Evolutionary conservation across 1,140 invertebrate species (phyloP).

Genomic region (Campodea augens): DNA sequence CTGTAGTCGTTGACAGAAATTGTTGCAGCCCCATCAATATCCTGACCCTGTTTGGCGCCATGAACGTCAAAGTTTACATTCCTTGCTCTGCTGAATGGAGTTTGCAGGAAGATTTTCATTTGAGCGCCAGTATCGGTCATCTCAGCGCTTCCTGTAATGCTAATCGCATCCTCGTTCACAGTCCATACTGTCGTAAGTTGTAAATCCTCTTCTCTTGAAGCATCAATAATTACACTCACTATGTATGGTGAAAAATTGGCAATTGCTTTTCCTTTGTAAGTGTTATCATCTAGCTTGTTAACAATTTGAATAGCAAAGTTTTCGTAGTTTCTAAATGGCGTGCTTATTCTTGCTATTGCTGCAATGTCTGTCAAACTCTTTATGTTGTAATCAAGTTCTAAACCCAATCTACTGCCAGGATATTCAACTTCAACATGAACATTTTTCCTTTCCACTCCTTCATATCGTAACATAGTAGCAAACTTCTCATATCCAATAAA

Average conservation of each 20-base stretch:
- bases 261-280: constrained; percentile 13
- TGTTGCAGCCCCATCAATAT: constrained; percentile 14
- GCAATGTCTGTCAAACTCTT: constrained; percentile 13
- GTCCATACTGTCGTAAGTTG: constrained; percentile 11
- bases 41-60: constrained; percentile 12
- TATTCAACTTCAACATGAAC: constrained; percentile 15
- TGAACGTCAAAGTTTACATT: constrained; percentile 13
- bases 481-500: constrained; percentile 14
- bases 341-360: constrained; percentile 11
- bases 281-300: constrained; percentile 9
- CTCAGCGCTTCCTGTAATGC: constrained; percentile 4
- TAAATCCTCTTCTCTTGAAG: constrained; percentile 5
- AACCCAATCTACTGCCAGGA: constrained; percentile 11
- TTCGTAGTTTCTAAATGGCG: constrained; percentile 10
- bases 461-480: constrained; percentile 10
- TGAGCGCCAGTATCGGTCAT: constrained; percentile 10
- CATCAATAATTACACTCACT: constrained; percentile 12
- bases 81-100: constrained; percentile 15
- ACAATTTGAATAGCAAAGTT: constrained; percentile 5
- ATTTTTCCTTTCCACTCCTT: constrained; percentile 15
- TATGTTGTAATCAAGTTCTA: constrained; percentile 16
- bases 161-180: constrained; percentile 11
- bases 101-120: constrained; percentile 14
- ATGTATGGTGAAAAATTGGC: constrained; percentile 11
- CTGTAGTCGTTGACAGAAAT: constrained; percentile 15